Percentiles rank a stretch among this genome's conserved stretches.
These are phyloP conservation scores for Lochmaea crataegi DNA, from an alignment of 2,888 invertebrate genomes.

Conservation along the genomic window DNA sequence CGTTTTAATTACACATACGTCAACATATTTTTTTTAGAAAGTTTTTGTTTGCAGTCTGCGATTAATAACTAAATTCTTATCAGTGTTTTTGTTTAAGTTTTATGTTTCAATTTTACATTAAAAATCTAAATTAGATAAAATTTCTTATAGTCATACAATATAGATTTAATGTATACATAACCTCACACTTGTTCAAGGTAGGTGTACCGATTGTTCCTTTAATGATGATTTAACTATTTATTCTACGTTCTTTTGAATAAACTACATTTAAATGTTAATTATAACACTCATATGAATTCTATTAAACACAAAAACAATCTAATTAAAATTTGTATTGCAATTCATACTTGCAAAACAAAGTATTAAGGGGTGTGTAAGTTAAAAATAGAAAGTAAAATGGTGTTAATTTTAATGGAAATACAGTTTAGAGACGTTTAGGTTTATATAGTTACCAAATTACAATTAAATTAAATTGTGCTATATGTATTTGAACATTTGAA, in stretches of 20 bases:
- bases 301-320: neutral
- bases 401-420: neutral
- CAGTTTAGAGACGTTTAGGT: too few relatives aligned
- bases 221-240: neutral
- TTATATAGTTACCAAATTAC: too few relatives aligned
- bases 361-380: neutral
- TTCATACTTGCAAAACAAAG: neutral
- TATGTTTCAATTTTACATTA: neutral
- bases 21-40: slow-evolving; percentile 42
- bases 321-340: neutral
- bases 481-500: too few relatives aligned
- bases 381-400: slow-evolving; percentile 1
- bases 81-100: neutral
- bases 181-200: neutral
- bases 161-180: neutral
- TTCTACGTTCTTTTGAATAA: neutral
- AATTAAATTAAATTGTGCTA: too few relatives aligned
- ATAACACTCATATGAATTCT: neutral
- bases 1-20: slow-evolving; percentile 41
- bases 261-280: neutral
- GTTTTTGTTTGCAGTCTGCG: neutral
- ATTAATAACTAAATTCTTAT: slow-evolving; percentile 4
- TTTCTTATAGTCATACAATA: neutral
- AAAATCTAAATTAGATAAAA: neutral
- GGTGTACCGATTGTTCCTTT: neutral